Base-by-base conservation (phyloP, 2,113 vertebrate species). In the Apteryx owenii region DNA sequence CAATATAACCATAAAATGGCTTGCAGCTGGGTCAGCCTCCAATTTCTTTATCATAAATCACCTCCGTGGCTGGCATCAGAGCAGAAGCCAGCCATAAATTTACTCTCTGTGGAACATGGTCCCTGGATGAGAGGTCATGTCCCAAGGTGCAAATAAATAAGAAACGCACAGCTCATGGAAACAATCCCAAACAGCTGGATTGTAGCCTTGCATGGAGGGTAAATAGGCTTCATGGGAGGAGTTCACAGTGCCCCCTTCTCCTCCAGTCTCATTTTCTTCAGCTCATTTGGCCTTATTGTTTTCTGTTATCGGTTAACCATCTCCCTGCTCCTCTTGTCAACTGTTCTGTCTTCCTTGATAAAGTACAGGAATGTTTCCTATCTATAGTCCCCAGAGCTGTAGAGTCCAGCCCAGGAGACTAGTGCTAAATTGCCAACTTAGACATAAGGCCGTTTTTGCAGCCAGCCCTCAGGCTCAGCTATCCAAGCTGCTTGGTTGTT, bases 61-160 rank as follows among this genome's bases (percentile, higher is more conserved):
- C 62, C 81, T 90, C 66, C 9, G 65, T 2, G 4, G 75, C 93
- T 91, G 61, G 38, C 75, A 61, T 66, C 89, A 81, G 62, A 95
- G 66, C 85, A 95, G 82, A 94, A 93, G 95, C 48, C 71, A 80
- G 81, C 87, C 79, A 73, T 95, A 97, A 96, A 96, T 96, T 88
- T 48, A 20, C 26, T 64, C 61, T 12, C 4, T 0, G 42, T 87
- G 56, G 94, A 95, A 71, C 69, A 88, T 44, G 65, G 53, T 62
- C 95, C 70, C 48, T 70, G 78, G 53, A 88, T 85, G 78, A 91
- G 89, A 94, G 89, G 91, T 77, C 66, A 5, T 15, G 66, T 91
- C 95, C 78, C 75, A 71, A 95, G 71, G 66, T 76, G 70, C 51
- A 76, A 89, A 96, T 96, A 95, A 96, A 94, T 93, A 80, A 91